Evolutionary conservation across 2,113 vertebrate species (phyloP), one percentile per base, ranked within the genome.

Genomic region (Brachyistius frenatus): DNA sequence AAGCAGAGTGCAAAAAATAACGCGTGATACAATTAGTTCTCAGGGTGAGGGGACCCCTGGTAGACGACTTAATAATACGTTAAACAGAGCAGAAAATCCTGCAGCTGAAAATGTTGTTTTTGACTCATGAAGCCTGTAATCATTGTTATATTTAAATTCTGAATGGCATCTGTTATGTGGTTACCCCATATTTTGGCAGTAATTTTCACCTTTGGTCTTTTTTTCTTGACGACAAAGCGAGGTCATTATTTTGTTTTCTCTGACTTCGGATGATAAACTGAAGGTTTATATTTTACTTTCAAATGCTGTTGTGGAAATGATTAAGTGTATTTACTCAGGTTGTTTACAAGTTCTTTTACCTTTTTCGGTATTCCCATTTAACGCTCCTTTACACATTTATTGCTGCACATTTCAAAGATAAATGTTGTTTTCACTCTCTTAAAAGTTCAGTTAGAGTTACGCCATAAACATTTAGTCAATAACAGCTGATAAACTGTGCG

Each of bases 1-100:
- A 5, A 39, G 16, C 33, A 13, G 2, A 47, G 13, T 37, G 7
- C 14, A 9, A 39, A 14, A 49, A 8, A 49, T 30, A 46, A 46
- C 11, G 44, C 2, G 5, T 54, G 50, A 49, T 9, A 13, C 47
- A 52, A 16, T 61, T 35, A 60, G 46, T 32, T 13, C 41, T 50
- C 8, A 8, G 3, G 37, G 35, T 35, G 13, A 50, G 14, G 52
- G 16, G 52, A n/a, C 5, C 31, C 31, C 53, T 31, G 2, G 7
- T 4, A 15, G 67, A 62, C 73, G 62, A 1, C 56, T 61, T 72
- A 76, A 66, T 66, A 54, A 62, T 5, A 33, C 66, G 6, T 32
- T 44, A 50, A 83, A 56, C 5, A 1, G 44, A 81, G 39, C 55
- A 55, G 36, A 49, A 39, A 54, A 55, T 3, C 9, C 8, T 44